Evolutionary conservation across 2,797 vertebrate species (phyloP).

Genomic region (Cirrhinus molitorella): DNA sequence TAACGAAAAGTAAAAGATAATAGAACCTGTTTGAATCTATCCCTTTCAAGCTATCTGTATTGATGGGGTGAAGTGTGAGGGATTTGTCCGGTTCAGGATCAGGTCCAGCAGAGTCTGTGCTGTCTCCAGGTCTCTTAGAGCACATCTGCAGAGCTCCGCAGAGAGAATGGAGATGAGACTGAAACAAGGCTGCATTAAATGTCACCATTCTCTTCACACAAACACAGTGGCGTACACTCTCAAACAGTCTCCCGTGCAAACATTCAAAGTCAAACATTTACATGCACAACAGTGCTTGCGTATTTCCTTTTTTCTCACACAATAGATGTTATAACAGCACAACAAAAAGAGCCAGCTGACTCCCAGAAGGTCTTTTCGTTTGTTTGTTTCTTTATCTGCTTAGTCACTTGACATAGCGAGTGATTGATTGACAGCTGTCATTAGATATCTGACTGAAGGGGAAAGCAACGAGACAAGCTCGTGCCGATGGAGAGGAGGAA

Average conservation of each 20-base stretch:
- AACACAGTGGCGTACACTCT: not conserved
- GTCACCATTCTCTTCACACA: conserved; percentile 12
- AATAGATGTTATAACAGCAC: not conserved
- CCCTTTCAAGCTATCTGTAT: conserved; percentile 3
- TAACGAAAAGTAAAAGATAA: too few relatives aligned
- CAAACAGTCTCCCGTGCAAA: conserved; percentile 13
- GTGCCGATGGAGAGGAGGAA: not conserved
- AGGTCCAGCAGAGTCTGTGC: not conserved
- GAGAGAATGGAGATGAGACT: conserved; percentile 51
- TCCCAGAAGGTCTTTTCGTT: not conserved
- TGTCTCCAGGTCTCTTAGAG: conserved; percentile 8
- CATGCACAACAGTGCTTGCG: not conserved
- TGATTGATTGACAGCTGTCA: conserved; percentile 29
- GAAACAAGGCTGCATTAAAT: conserved; percentile 13
- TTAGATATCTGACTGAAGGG: conserved; percentile 5
- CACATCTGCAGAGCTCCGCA: conserved; percentile 49
- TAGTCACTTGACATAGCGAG: conserved; percentile 4
- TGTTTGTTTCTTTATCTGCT: not conserved
- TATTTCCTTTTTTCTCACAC: not conserved
- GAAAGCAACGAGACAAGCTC: conserved; percentile 6
- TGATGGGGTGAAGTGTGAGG: not conserved
- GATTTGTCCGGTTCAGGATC: not conserved
- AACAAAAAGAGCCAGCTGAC: not conserved
- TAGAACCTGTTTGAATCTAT: too few relatives aligned
- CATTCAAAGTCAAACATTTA: conserved; percentile 1